Base-by-base conservation (phyloP, 2,797 vertebrate genomes). In the Cryptoblepharus egeriae region DNA sequence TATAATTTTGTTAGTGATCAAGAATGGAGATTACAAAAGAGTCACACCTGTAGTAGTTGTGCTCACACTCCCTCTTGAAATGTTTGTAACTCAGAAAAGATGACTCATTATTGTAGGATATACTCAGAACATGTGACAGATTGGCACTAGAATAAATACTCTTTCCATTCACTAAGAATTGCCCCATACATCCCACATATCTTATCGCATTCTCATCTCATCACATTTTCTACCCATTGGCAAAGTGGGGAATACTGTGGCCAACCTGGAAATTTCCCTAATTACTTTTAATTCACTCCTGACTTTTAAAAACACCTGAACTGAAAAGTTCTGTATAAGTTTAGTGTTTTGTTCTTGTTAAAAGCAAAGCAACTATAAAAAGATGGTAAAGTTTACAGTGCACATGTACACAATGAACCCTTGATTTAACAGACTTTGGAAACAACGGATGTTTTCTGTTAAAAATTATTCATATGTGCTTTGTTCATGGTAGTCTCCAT, bases 1-100 rank as follows among this genome's bases (percentile, higher is more conserved):
- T 37, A 12, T 22, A 32, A 84, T 83, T 89, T 84, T 83, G 52
- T 26, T 71, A 82, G 79, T 78, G 60, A 26, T 20, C 61, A 69
- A 60, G 42, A 52, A 81, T 4, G 37, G 26, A 75, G 45, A 67
- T 39, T 75, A 83, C 26, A 61, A 75, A 77, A 85, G 71, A 2
- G 57, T 64, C 35, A 75, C 60, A 75, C 73, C n/a, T 73, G 49
- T 49, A 58, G 61, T 55, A 60, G 30, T 9, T 57, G 11, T 52
- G 39, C 32, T 67, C 73, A 84, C 49, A 71, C 65, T 63, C 26
- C 35, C 15, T 75, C 39, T 72, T 39, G 39, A 16, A 68, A 61
- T 74, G 57, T 61, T 63, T 61, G 61, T n/a, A 69, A 55, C 42
- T 61, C 74, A 65, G 61, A 58, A 78, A 73, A 52, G 32, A 28